phyloP scores from a whole-genome alignment of 2,797 vertebrate species.

The Mastacembelus armatus region DNA sequence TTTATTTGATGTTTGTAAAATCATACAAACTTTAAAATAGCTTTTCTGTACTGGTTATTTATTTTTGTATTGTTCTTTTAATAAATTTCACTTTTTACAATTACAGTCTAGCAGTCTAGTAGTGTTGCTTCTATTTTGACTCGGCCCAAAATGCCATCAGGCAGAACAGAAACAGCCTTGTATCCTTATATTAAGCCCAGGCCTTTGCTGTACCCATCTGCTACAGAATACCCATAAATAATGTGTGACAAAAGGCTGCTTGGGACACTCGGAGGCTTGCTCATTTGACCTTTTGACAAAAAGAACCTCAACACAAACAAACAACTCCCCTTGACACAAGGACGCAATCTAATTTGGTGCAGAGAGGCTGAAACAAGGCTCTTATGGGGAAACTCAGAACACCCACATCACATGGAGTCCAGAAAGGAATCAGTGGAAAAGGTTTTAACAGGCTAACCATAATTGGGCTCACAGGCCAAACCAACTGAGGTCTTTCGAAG shows the following conservation, averaged over 20 bases:
- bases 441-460: constrained; percentile 70
- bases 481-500: constrained; percentile 59
- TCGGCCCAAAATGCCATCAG: constrained; percentile 46
- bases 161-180: constrained; percentile 41
- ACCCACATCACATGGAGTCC: constrained; percentile 58
- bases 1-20: constrained; percentile 25
- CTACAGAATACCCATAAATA: constrained; percentile 70
- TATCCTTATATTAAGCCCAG: constrained; percentile 40
- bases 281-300: constrained; percentile 74
- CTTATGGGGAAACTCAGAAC: constrained; percentile 60
- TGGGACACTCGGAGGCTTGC: constrained; percentile 53
- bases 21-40: constrained; percentile 26
- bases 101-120: not conserved
- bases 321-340: constrained; percentile 79
- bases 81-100: constrained; percentile 1
- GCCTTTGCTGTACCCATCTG: constrained; percentile 48
- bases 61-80: constrained; percentile 3
- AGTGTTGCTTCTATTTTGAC: constrained; percentile 34
- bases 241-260: constrained; percentile 66
- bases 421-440: constrained; percentile 74
- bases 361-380: constrained; percentile 64
- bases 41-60: not conserved
- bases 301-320: constrained; percentile 74
- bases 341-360: constrained; percentile 75
- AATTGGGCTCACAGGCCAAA: constrained; percentile 68